A percentile compares a stretch with the other conserved stretches of the same genome.
Evolutionary conservation across 2,888 invertebrate genomes (phyloP).

Genomic region (Pachycephus smyrnensis): DNA sequence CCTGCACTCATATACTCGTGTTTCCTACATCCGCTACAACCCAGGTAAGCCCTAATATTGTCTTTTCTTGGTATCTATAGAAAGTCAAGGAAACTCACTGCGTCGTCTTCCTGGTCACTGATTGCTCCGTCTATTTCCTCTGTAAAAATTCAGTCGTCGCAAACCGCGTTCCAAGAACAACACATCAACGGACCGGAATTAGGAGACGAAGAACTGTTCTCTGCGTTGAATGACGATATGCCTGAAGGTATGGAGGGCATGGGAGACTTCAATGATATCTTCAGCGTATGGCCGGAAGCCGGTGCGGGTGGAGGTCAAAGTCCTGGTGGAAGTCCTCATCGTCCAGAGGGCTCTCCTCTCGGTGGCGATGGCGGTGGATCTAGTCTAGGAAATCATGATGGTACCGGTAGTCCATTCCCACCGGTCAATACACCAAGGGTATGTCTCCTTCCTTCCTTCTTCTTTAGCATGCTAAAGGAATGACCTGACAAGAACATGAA

Average conservation of each 20-base stretch:
- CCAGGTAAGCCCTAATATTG: constrained; percentile 71
- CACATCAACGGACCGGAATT: constrained; percentile 76
- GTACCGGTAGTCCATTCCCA: constrained; percentile 69
- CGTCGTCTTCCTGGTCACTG: neutral
- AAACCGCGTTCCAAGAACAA: constrained; percentile 78
- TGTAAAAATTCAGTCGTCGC: constrained; percentile 71
- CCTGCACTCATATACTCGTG: constrained; percentile 97
- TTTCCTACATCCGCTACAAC: constrained; percentile 98
- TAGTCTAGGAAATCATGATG: constrained; percentile 64
- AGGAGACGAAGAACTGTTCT: constrained; percentile 77
- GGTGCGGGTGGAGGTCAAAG: constrained; percentile 71
- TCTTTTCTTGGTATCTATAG: neutral
- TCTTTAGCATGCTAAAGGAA: neutral
- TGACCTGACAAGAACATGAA: neutral
- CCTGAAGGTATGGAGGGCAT: constrained; percentile 78
- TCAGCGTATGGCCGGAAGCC: constrained; percentile 76
- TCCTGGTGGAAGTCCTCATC: constrained; percentile 72
- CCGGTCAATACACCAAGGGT: constrained; percentile 70
- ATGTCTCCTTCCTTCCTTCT: constrained; percentile 20
- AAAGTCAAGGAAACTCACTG: neutral
- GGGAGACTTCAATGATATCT: constrained; percentile 83
- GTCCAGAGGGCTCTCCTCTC: constrained; percentile 62
- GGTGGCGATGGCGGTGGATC: constrained; percentile 63
- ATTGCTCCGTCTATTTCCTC: neutral
- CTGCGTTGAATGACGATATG: constrained; percentile 73